phyloP scores from a whole-genome alignment of 2,797 vertebrate species.

The Mus spretus region DNA sequence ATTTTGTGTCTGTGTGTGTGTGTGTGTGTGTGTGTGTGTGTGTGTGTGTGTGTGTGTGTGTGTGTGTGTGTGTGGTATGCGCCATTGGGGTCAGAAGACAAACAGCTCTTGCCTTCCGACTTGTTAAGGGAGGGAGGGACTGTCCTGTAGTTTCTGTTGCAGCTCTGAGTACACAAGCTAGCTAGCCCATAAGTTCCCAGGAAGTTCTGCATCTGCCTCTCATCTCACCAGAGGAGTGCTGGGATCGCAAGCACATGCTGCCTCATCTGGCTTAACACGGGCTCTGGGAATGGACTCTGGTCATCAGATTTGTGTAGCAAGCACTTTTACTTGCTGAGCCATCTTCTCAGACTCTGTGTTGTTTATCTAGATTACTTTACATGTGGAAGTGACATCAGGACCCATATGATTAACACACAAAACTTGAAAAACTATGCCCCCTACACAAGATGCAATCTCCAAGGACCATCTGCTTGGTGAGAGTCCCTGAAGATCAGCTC shows the following conservation, averaged over 20 bases:
- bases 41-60: too few relatives aligned
- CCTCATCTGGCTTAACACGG: neutral
- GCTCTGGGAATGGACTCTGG: too few relatives aligned
- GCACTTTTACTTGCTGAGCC: neutral
- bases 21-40: neutral
- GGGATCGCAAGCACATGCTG: neutral
- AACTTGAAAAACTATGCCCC: neutral
- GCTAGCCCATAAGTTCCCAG: too few relatives aligned
- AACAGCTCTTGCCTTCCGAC: neutral
- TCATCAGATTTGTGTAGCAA: neutral
- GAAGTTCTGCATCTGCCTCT: neutral
- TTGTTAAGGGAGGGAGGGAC: neutral
- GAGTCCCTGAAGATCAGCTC: neutral
- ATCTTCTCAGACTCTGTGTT: neutral
- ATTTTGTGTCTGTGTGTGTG: neutral
- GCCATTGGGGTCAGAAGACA: neutral
- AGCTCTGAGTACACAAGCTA: neutral
- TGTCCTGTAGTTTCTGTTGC: neutral
- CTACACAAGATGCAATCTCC: neutral
- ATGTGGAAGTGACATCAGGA: neutral
- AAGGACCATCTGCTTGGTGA: neutral
- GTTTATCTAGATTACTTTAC: neutral
- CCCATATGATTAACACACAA: neutral
- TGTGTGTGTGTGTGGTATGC: too few relatives aligned
- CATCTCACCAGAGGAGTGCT: neutral